Evolutionary conservation across 2,888 invertebrate genomes (phyloP).

Genomic region (Phania funesta): DNA sequence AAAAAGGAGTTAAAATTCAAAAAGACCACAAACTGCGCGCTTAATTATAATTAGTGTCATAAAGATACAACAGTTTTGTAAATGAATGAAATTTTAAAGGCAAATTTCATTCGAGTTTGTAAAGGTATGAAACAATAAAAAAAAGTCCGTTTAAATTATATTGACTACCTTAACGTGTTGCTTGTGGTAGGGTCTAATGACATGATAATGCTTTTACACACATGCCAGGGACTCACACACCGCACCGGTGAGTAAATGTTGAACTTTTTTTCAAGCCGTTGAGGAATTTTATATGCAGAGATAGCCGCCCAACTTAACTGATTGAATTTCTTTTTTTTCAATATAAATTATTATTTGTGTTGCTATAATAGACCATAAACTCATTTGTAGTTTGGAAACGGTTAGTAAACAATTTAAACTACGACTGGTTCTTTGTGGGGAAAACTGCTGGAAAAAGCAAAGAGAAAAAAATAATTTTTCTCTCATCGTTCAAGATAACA

Average conservation of each 20-base stretch:
- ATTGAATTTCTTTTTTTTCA: slow-evolving; percentile 37
- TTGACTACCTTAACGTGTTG: slow-evolving; percentile 57
- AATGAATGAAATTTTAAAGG: slow-evolving; percentile 41
- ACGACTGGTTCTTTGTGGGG: background rate
- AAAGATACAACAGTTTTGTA: slow-evolving; percentile 67
- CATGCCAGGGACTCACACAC: background rate
- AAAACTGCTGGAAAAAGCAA: background rate
- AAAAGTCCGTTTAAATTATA: slow-evolving; percentile 49
- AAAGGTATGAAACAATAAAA: slow-evolving; percentile 43
- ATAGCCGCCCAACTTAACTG: slow-evolving; percentile 15
- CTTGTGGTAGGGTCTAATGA: slow-evolving; percentile 42
- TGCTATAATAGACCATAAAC: slow-evolving; percentile 49
- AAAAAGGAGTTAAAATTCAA: slow-evolving; percentile 15
- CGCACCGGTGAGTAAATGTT: background rate
- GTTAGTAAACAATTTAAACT: slow-evolving; percentile 44
- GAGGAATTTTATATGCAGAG: background rate
- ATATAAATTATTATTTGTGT: slow-evolving; percentile 16
- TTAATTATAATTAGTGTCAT: slow-evolving; percentile 77
- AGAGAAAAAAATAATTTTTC: slow-evolving; percentile 9
- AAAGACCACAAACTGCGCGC: slow-evolving; percentile 71
- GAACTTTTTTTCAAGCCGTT: background rate
- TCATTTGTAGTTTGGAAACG: slow-evolving; percentile 31
- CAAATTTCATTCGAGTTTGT: slow-evolving; percentile 50
- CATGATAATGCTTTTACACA: slow-evolving; percentile 65
- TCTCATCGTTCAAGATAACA: slow-evolving; percentile 66